phyloP scores from a whole-genome alignment of 2,797 vertebrate species.

The Sebastes minor region DNA sequence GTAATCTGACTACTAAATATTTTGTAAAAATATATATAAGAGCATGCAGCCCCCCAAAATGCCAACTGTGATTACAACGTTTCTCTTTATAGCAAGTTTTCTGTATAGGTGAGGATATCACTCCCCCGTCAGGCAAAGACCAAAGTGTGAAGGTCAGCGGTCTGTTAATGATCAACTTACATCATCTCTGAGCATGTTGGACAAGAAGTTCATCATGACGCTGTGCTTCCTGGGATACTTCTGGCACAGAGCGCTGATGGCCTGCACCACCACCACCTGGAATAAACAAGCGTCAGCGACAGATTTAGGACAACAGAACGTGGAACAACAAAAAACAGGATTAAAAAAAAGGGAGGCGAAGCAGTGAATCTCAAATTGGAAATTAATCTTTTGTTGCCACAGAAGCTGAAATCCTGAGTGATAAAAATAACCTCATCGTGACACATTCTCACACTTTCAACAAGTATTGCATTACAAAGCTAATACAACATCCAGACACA shows the following conservation, averaged over 20 bases:
- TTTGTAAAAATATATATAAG: not conserved
- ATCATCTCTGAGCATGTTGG: constrained; percentile 98
- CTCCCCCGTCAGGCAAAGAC: not conserved
- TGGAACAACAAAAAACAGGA: not conserved
- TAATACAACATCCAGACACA: not conserved
- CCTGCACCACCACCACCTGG: constrained; percentile 97
- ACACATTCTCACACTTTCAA: not conserved
- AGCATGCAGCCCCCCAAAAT: not conserved
- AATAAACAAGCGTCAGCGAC: constrained; percentile 31
- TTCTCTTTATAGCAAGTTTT: not conserved
- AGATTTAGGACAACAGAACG: constrained; percentile 1
- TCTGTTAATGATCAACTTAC: constrained; percentile 75
- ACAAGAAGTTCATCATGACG: constrained; percentile 99
- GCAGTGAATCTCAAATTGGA: not conserved
- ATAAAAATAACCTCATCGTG: not conserved
- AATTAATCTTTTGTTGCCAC: not conserved
- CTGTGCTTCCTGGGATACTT: constrained; percentile 98
- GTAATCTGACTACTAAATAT: not conserved
- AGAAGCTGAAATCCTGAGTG: not conserved
- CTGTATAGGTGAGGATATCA: not conserved
- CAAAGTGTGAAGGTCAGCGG: not conserved
- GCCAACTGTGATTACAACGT: not conserved
- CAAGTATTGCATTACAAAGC: not conserved
- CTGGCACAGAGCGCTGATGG: constrained; percentile 97
- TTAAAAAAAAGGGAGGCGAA: not conserved